Conservation (phyloP, 2,888 invertebrate genomes). For the Drosophila robusta region DNA sequence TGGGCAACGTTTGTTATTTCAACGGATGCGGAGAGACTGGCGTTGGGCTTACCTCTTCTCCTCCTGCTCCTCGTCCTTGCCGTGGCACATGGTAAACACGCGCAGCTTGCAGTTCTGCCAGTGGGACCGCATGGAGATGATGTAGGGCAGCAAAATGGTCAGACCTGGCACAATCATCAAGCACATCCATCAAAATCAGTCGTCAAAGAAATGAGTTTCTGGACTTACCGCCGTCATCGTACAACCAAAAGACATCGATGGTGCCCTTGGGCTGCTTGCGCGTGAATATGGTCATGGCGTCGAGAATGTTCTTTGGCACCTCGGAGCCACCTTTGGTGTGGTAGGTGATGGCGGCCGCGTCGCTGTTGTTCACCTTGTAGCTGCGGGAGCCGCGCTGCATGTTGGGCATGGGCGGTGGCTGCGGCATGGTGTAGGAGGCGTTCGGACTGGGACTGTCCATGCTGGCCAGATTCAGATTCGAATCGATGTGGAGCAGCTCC, state of each 20-base stretch:
- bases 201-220: too few species aligned
- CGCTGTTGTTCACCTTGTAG: conserved; percentile 75
- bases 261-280: conserved; percentile 92
- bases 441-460: conserved; percentile 82
- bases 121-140: conserved; percentile 91
- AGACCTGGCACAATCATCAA: conserved; percentile 83
- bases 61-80: conserved; percentile 91
- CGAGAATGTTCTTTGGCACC: conserved; percentile 88
- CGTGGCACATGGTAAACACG: conserved; percentile 93
- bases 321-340: conserved; percentile 87
- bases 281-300: conserved; percentile 91
- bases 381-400: conserved; percentile 71
- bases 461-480: conserved; percentile 88
- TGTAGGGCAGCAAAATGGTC: conserved; percentile 94
- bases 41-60: conserved; percentile 90
- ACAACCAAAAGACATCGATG: conserved; percentile 98
- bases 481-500: conserved; percentile 88
- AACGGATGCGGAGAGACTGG: neutral
- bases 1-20: conserved; percentile 7
- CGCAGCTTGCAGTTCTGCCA: conserved; percentile 92
- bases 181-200: conserved; percentile 2
- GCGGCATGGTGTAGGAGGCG: conserved; percentile 79
- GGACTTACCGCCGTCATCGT: conserved; percentile 92
- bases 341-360: conserved; percentile 85
- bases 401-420: conserved; percentile 81